phyloP scores from a whole-genome alignment of 2,113 vertebrate genomes.

The Synchiropus splendidus region DNA sequence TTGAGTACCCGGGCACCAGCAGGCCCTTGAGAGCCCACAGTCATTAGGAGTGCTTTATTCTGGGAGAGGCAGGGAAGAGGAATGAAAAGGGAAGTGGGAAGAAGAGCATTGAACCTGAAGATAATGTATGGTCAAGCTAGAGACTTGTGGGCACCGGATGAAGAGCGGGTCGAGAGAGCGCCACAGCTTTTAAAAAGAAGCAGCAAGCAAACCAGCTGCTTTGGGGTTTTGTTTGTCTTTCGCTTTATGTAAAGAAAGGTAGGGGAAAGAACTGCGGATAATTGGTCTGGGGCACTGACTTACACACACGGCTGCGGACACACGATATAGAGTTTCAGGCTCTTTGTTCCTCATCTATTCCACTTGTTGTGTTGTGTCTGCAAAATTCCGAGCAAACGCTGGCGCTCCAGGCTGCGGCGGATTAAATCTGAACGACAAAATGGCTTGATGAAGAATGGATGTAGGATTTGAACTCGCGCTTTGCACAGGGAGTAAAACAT shows the following conservation, averaged over 20 bases:
- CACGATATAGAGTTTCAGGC: conserved; percentile 40
- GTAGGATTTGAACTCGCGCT: conserved; percentile 16
- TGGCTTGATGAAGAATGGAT: conserved; percentile 3
- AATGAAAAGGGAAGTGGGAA: conserved; percentile 38
- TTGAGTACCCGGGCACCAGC: conserved; percentile 70
- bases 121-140: conserved; percentile 57
- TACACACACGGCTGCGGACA: conserved; percentile 46
- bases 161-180: conserved; percentile 48
- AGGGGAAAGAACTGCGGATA: conserved; percentile 38
- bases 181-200: conserved; percentile 42
- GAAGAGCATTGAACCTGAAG: conserved; percentile 48
- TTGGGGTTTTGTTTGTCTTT: conserved; percentile 55
- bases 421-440: not conserved
- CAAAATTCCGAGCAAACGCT: too few species aligned
- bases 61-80: conserved; percentile 43
- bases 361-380: conserved; percentile 19
- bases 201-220: conserved; percentile 52
- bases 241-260: conserved; percentile 46
- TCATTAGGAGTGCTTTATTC: conserved; percentile 78
- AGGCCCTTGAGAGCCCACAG: conserved; percentile 64
- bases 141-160: conserved; percentile 49
- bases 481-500: conserved; percentile 20
- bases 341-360: conserved; percentile 41
- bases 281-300: conserved; percentile 56
- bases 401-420: not conserved